A percentile compares a stretch with the other conserved stretches of the same genome.
These are phyloP conservation scores for Manduca sexta DNA, from an alignment of 1,140 invertebrate species.

Conservation along the genomic window DNA sequence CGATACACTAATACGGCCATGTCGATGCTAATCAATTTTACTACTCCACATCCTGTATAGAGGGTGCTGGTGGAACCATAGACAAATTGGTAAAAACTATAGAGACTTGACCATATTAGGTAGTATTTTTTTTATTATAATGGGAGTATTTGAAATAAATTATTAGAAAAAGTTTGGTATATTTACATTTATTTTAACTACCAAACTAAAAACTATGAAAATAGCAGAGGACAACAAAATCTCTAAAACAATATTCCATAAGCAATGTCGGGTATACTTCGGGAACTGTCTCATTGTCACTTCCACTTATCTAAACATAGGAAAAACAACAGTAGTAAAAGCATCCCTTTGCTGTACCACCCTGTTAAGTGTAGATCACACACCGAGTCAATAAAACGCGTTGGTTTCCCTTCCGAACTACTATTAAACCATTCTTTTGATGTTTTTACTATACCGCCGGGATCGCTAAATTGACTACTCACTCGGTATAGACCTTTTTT, in stretches of 20 bases:
- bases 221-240: no score
- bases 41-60: conserved; percentile 10
- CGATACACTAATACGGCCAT: neutral
- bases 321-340: neutral
- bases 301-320: no score
- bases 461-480: conserved; percentile 4
- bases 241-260: no score
- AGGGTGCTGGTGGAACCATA: neutral
- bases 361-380: conserved; percentile 24
- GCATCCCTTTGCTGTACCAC: conserved; percentile 7
- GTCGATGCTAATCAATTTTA: conserved; percentile 33
- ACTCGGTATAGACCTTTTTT: neutral
- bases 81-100: no score
- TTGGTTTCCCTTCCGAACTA: conserved; percentile 29
- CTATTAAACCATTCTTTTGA: conserved; percentile 29
- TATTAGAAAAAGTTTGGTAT: no score
- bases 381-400: conserved; percentile 40
- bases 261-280: no score
- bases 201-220: no score
- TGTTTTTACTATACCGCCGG: conserved; percentile 34
- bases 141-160: no score
- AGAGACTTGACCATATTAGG: no score
- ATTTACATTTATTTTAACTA: no score
- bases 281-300: no score
- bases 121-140: no score